phyloP scores from a whole-genome alignment of 1,140 invertebrate genomes.

The Centruroides sculpturatus region DNA sequence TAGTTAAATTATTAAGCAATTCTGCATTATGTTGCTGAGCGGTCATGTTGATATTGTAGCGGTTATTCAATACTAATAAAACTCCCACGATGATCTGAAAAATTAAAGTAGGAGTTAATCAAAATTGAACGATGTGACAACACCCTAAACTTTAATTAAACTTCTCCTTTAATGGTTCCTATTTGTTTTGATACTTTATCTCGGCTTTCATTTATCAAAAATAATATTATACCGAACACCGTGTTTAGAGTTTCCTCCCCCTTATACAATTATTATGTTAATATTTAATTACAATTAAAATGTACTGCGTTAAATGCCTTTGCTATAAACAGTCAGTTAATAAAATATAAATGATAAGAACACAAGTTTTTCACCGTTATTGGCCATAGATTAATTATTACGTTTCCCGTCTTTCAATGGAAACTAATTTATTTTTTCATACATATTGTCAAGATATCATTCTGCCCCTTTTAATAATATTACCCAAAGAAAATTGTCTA shows the following conservation, averaged over 20 bases:
- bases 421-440: no score
- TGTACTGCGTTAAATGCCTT: no score
- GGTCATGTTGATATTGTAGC: constrained; percentile 18
- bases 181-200: not conserved
- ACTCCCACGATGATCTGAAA: constrained; percentile 19
- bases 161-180: not conserved
- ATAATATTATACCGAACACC: not conserved
- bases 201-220: not conserved
- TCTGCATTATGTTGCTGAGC: constrained; percentile 14
- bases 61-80: constrained; percentile 16
- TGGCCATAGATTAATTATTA: not conserved
- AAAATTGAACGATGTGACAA: not conserved
- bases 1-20: constrained; percentile 15
- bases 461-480: no score
- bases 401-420: no score
- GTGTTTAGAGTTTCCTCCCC: no score
- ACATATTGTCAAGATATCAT: no score
- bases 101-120: not conserved
- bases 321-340: no score
- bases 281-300: no score
- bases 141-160: not conserved
- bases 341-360: no score
- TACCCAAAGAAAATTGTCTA: not conserved
- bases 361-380: no score
- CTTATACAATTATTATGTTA: no score